Conservation (phyloP, 2,113 vertebrate species). For the Aphelocoma coerulescens region DNA sequence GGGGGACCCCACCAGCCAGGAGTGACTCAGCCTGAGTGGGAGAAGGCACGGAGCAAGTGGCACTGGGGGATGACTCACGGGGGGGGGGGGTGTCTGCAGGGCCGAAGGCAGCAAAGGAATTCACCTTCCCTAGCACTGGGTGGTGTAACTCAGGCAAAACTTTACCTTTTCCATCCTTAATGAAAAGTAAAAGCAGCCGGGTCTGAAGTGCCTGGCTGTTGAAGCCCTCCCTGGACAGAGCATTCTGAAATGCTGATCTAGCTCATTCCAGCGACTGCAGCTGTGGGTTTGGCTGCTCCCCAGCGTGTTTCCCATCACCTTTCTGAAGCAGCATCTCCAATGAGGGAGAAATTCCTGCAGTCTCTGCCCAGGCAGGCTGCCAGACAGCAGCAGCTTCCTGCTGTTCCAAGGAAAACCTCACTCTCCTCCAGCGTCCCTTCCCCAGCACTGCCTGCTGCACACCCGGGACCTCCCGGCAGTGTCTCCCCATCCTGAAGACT, state of each 20-base stretch:
- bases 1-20: neutral
- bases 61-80: neutral
- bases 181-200: neutral
- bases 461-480: accelerated
- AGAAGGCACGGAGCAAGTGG: conserved; percentile 3
- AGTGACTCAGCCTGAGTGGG: conserved; percentile 48
- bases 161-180: neutral
- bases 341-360: neutral
- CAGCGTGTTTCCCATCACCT: neutral
- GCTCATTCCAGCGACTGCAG: neutral
- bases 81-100: neutral
- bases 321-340: neutral
- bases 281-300: neutral
- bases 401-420: neutral
- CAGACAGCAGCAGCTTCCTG: neutral
- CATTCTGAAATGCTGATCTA: neutral
- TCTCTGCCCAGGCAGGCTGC: neutral
- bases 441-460: neutral
- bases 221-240: neutral
- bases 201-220: neutral
- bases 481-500: neutral
- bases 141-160: neutral
- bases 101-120: neutral
- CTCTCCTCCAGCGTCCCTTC: neutral
- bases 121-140: accelerated